Conservation (phyloP, 92 coral and sea anemone species). For the Umimayanthus kanabou region DNA sequence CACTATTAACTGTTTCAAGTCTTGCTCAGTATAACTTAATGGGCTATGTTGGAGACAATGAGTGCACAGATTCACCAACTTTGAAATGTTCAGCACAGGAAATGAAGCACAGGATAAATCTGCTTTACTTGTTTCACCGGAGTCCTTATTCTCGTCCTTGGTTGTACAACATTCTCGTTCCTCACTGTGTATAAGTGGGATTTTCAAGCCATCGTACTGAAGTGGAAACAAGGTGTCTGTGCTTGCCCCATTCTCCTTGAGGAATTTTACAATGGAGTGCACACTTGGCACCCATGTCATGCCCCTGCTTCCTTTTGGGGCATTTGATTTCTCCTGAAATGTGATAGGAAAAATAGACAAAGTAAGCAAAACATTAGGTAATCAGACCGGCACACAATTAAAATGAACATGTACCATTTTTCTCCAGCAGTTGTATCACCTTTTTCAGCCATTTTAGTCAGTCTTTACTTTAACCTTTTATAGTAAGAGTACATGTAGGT, state of each 20-base stretch:
- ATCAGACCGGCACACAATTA: background rate
- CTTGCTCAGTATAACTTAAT: conserved; percentile 57
- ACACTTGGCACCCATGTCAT: conserved; percentile 83
- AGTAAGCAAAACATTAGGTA: no score
- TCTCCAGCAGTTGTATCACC: background rate
- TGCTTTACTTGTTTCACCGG: background rate
- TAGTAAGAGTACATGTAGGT: no score
- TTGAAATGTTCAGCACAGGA: conserved; percentile 66
- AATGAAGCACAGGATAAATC: conserved; percentile 29
- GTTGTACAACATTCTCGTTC: background rate
- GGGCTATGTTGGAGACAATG: conserved; percentile 75
- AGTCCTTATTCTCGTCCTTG: no score
- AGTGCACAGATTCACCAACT: conserved; percentile 79
- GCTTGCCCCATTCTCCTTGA: conserved; percentile 71
- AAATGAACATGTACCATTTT: background rate
- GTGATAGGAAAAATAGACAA: no score
- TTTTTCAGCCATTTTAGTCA: background rate
- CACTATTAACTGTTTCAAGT: conserved; percentile 62
- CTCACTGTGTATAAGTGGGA: background rate
- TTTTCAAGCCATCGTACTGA: conserved; percentile 38
- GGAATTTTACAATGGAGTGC: conserved; percentile 55
- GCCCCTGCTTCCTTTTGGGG: conserved; percentile 60
- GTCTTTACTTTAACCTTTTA: no score
- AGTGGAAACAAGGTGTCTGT: conserved; percentile 58
- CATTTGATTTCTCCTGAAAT: conserved; percentile 60